phyloP scores from a whole-genome alignment of 30 jellyfish, hydroid and myxozoan species.

The Aurelia sp. region DNA sequence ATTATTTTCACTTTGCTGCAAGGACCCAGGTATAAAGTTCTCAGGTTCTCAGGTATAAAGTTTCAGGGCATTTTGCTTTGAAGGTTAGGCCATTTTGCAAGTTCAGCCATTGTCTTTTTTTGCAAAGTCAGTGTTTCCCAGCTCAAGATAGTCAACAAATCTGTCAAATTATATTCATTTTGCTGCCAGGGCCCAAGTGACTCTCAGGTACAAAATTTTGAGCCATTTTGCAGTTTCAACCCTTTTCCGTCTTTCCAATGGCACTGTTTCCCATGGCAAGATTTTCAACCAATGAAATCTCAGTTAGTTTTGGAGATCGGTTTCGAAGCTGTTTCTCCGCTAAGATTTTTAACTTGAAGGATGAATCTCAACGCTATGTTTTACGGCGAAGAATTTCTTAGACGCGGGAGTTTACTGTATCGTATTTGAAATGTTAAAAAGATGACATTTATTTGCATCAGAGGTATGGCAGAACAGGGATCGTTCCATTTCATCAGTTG shows the following conservation, averaged over 20 bases:
- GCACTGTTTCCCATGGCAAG: constrained; percentile 39
- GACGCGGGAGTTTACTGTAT: no score
- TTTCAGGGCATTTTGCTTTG: not conserved
- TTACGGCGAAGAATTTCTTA: no score
- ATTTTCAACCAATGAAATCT: constrained; percentile 16
- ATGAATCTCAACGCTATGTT: no score
- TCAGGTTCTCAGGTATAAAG: constrained; percentile 44
- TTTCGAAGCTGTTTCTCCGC: no score
- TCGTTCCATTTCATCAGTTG: no score
- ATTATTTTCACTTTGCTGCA: constrained; percentile 34
- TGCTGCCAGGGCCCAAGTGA: constrained; percentile 19
- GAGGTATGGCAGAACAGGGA: no score
- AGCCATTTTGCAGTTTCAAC: no score
- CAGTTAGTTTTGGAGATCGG: constrained; percentile 3
- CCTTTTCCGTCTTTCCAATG: no score
- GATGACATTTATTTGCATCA: no score
- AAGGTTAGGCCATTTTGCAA: not conserved
- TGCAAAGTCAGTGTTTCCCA: constrained; percentile 76
- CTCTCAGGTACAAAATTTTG: constrained; percentile 59
- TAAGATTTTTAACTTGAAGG: no score
- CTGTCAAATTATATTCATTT: constrained; percentile 17
- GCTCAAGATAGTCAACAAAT: constrained; percentile 44
- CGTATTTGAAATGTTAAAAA: no score
- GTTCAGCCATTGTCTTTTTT: constrained; percentile 48
- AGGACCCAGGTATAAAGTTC: constrained; percentile 13